Base-by-base conservation (phyloP, 64 coral and sea anemone species). In the Porites lutea region DNA sequence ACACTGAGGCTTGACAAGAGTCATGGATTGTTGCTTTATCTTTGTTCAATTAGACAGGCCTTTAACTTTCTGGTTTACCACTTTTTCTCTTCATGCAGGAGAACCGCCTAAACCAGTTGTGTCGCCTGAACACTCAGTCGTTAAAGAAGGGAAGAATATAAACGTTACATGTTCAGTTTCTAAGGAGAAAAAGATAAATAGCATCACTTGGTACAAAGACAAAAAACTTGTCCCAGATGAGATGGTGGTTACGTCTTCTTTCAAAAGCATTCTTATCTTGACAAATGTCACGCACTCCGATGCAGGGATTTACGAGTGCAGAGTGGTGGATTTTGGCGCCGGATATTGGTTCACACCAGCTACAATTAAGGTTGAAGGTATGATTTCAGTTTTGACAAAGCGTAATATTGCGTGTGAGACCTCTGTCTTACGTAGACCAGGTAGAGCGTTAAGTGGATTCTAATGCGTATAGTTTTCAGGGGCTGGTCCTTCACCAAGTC, bases 281-380 rank as follows among this genome's bases (percentile, higher is more conserved):
- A 48, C 47, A 1, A 59, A 87, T 57, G 91, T 87, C 19, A 67
- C 16, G 2, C 23, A 77, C 14, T 69, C 62, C 2, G 82, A 92
- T 27, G 82, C 74, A 13, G 91, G 91, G 37, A 37, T 18, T 23
- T 92, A 92, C 23, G 84, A 78, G 52, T 92, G 91, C 22, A 65
- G 75, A 52, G 63, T 64, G 3, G 49, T 50, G 15, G 62, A 84
- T 69, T 84, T 84, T 68, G 81, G 81, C 5, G 46, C 2, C 3
- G 81, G 81, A 68, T 84, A 84, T 68, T 84, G 61, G 61, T 8
- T 51, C 18, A 84, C 67, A 52, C n/a, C 81, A 84, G 63, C 61
- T 13, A 51, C 81, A 48, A 47, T 84, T 4, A 49, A 51, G 16
- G 7, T 84, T 15, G 20, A 84, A 68, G 81, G 81, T 84, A 21